Conservation (phyloP, 2,797 vertebrate species). For the Diplodus puntazzo region DNA sequence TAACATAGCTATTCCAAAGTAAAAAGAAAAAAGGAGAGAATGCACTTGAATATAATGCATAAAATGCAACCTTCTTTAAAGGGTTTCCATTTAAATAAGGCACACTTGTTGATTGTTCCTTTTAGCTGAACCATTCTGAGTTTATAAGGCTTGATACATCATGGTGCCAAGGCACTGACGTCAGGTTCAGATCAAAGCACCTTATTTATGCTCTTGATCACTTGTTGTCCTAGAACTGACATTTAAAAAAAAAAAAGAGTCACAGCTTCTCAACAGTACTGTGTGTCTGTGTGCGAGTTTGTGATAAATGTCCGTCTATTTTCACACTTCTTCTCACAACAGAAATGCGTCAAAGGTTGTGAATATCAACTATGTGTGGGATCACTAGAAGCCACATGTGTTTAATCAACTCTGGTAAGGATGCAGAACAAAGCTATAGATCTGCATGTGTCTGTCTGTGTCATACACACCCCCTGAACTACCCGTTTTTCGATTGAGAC, state of each 20-base stretch:
- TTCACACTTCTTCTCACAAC: no score
- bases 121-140: slow-evolving; percentile 1
- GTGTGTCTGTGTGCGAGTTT: no score
- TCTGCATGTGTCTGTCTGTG: slow-evolving; percentile 63
- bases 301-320: no score
- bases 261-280: background rate
- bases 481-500: slow-evolving; percentile 75
- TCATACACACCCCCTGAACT: slow-evolving; percentile 47
- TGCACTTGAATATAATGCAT: background rate
- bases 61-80: background rate
- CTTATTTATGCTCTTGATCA: slow-evolving; percentile 24
- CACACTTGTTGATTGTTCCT: background rate
- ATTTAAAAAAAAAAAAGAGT: background rate
- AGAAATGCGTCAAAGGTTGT: slow-evolving; percentile 38
- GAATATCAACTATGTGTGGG: slow-evolving; percentile 55
- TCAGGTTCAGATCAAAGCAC: slow-evolving; percentile 47
- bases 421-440: slow-evolving; percentile 62
- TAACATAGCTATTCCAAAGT: background rate
- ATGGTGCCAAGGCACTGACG: slow-evolving; percentile 12
- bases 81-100: slow-evolving; percentile 5
- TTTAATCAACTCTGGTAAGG: slow-evolving; percentile 60
- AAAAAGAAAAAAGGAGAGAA: background rate
- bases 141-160: slow-evolving; percentile 23
- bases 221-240: slow-evolving; percentile 35
- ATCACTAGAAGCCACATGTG: slow-evolving; percentile 38